phyloP scores from a whole-genome alignment of 2,888 invertebrate genomes.

The Clusia tigrina region DNA sequence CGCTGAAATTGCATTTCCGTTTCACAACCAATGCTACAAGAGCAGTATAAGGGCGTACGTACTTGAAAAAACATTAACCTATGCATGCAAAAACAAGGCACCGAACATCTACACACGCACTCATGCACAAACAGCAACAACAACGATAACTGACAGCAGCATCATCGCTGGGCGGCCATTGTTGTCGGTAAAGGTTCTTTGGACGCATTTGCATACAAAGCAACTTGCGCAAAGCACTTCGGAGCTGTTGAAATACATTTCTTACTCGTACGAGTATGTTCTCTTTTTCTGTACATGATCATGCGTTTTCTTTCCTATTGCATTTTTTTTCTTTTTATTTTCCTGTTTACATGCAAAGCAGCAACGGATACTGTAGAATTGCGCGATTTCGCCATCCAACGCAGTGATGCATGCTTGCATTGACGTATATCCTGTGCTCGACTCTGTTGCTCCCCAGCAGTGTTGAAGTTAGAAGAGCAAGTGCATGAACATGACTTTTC shows the following conservation, averaged over 20 bases:
- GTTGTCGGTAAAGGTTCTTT: background rate
- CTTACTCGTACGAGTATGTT: too few species aligned
- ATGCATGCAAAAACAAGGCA: background rate
- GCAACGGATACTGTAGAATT: too few species aligned
- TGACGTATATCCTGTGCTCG: constrained; percentile 2
- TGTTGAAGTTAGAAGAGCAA: background rate
- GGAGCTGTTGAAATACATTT: background rate
- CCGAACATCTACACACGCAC: background rate
- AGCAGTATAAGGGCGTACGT: background rate
- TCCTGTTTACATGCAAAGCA: background rate
- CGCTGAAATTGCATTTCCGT: constrained; percentile 45
- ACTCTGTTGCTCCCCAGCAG: background rate
- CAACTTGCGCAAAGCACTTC: constrained; percentile 27
- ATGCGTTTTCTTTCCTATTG: background rate
- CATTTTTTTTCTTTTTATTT: background rate
- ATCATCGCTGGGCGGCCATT: background rate
- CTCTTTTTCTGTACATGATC: background rate
- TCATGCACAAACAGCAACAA: background rate
- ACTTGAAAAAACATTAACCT: background rate
- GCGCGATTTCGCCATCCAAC: background rate
- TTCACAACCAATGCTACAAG: constrained; percentile 51
- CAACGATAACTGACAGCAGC: background rate
- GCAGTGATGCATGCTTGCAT: constrained; percentile 5
- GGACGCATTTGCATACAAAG: constrained; percentile 34
- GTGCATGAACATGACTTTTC: background rate